These are phyloP conservation scores for Drosophila sucinea DNA, from an alignment of 1,140 invertebrate genomes.

Conservation along the genomic window DNA sequence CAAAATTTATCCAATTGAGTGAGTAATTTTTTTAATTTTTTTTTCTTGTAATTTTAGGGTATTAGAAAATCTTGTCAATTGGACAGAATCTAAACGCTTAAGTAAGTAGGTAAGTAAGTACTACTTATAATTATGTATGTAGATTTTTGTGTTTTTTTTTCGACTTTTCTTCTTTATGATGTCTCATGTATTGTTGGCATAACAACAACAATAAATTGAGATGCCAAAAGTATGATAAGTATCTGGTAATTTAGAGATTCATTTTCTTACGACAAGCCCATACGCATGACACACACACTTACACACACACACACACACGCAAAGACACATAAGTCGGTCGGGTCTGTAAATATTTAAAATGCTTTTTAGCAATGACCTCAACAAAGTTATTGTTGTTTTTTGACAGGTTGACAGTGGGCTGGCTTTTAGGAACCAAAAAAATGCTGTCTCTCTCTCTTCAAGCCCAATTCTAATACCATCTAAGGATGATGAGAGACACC, in stretches of 20 bases:
- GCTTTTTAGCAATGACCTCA: constrained; percentile 64
- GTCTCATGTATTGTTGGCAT: neutral
- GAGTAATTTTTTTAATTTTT: neutral
- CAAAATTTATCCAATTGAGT: neutral
- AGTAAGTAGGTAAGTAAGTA: neutral
- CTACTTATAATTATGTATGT: neutral
- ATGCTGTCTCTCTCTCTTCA: no score
- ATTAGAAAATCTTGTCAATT: neutral
- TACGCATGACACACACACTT: constrained; percentile 16
- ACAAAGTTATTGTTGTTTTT: constrained; percentile 38
- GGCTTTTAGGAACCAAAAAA: constrained; percentile 16
- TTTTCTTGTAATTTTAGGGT: neutral
- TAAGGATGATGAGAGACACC: no score
- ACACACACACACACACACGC: neutral
- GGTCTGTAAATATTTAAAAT: constrained; percentile 24
- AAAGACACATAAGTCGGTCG: constrained; percentile 1
- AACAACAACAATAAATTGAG: constrained; percentile 15
- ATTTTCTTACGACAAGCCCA: constrained; percentile 14
- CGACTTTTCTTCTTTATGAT: neutral
- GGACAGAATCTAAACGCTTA: neutral
- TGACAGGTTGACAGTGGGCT: constrained; percentile 15
- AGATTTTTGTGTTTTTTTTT: neutral
- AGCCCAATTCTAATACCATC: no score
- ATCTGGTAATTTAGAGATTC: constrained; percentile 18
- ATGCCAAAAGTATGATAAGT: constrained; percentile 8